Evolutionary conservation across 2,888 invertebrate species (phyloP), one percentile per base, ranked within the genome.

Genomic region (Selenia dentaria): DNA sequence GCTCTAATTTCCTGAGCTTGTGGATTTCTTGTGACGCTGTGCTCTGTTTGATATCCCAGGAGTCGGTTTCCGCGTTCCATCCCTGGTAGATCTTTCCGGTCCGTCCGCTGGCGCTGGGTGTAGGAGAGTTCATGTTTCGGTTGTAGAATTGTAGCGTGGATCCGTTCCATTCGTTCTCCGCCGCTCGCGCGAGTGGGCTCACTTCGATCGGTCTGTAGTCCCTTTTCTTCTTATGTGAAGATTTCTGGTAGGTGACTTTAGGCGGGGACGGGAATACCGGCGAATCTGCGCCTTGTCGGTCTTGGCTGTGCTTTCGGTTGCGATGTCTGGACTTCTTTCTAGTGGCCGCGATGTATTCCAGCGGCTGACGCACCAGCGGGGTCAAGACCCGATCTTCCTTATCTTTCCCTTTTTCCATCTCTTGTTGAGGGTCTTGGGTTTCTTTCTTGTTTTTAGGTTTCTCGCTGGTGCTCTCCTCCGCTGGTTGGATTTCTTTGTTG

Each of bases 11-110:
- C 73, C 95, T 94, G 47, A 97, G 85, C 71, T 95, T 95, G 73
- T 96, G 94, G 57, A 97, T 94, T 65, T 96, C 96, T 69, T 96
- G 95, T 6, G 96, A 96, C 3, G 96, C 96, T 5, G 94, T 92
- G 78, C 96, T 95, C 75, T 92, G 88, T 54, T 91, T 89, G 39
- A 87, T 83, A 63, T 91, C 81, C 87, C 86, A 83, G 43, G 87
- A 79, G 64, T 89, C 79, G 0, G 91, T 90, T 55, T 90, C 91
- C 5, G 90, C 62, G 70, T 90, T 91, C 81, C 86, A 91, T 44
- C 83, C 82, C 58, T 90, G 90, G 68, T 88, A 90, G 57, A 91
- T 87, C 49, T 89, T 90, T 20, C 87, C 86, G 33, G 83, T 79
- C 32, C 89, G 77, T 54, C 89, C 83, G 67, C 91, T 90, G 45